These are phyloP conservation scores for Bugula neritina DNA, from an alignment of 2,888 invertebrate genomes.

Conservation along the genomic window DNA sequence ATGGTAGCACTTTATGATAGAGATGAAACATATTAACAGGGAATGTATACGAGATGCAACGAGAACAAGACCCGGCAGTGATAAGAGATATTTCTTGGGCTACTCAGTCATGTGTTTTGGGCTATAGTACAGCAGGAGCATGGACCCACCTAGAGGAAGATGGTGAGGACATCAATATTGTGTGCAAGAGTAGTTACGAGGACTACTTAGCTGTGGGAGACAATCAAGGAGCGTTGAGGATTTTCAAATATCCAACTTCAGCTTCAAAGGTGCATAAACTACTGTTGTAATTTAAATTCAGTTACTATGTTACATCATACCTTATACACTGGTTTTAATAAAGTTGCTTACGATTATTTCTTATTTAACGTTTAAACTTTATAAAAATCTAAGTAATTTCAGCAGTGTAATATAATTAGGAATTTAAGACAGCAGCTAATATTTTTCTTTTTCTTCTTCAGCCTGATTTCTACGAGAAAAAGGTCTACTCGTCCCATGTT, in stretches of 20 bases:
- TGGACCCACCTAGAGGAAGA: conserved; percentile 42
- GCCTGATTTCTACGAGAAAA: conserved; percentile 75
- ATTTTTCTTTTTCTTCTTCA: too few relatives aligned
- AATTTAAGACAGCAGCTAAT: too few relatives aligned
- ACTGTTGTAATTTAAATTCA: too few relatives aligned
- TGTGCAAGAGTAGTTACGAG: conserved; percentile 55
- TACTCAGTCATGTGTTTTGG: conserved; percentile 37
- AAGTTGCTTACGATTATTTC: too few relatives aligned
- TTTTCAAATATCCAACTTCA: conserved; percentile 77
- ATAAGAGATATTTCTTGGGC: conserved; percentile 39
- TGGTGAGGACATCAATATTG: conserved; percentile 38
- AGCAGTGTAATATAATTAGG: too few relatives aligned
- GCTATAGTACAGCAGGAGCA: conserved; percentile 38
- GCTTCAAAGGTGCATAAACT: background rate
- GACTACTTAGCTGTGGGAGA: conserved; percentile 79
- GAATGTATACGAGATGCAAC: conserved; percentile 35
- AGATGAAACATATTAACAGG: too few relatives aligned
- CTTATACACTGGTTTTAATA: too few relatives aligned
- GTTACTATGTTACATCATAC: too few relatives aligned
- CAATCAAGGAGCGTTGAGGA: conserved; percentile 77
- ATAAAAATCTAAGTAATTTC: too few relatives aligned
- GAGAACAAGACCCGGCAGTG: conserved; percentile 33
- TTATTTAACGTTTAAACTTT: too few relatives aligned
- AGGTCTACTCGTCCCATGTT: conserved; percentile 77
- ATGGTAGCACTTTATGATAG: too few relatives aligned